These are phyloP conservation scores for Paramisgurnus dabryanus DNA, from an alignment of 2,113 vertebrate genomes.

Conservation along the genomic window DNA sequence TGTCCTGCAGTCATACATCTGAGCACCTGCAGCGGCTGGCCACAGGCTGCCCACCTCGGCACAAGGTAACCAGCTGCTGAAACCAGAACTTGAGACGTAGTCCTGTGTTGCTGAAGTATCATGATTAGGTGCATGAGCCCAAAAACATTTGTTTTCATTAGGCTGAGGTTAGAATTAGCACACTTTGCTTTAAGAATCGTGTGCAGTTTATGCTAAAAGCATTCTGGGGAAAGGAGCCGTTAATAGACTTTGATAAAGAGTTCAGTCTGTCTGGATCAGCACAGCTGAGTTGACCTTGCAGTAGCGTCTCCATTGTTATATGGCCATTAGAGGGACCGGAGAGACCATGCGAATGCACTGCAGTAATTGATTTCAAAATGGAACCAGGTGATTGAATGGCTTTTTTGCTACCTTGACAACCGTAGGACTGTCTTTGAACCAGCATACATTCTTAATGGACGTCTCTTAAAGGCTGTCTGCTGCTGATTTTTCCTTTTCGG, in stretches of 20 bases:
- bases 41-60: conserved; percentile 83
- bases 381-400: conserved; percentile 92
- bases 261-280: conserved; percentile 17
- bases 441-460: conserved; percentile 41
- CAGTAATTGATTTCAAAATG: conserved; percentile 97
- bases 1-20: conserved; percentile 90
- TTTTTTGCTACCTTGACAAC: conserved; percentile 80
- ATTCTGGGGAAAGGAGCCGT: conserved; percentile 1
- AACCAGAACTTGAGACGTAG: not conserved
- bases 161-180: not conserved
- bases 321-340: conserved; percentile 77
- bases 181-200: not conserved
- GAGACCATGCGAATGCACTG: conserved; percentile 80
- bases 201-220: not conserved
- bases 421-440: conserved; percentile 75
- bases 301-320: conserved; percentile 78
- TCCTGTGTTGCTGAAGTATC: not conserved
- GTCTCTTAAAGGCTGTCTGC: conserved; percentile 22
- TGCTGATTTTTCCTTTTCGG: not conserved
- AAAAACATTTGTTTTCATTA: too few species aligned
- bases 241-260: conserved; percentile 9
- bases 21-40: conserved; percentile 94
- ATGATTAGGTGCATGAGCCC: too few species aligned
- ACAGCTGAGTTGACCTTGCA: conserved; percentile 79
- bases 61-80: conserved; percentile 82